phyloP scores from a whole-genome alignment of 2,113 vertebrate genomes.

The Empidonax traillii region DNA sequence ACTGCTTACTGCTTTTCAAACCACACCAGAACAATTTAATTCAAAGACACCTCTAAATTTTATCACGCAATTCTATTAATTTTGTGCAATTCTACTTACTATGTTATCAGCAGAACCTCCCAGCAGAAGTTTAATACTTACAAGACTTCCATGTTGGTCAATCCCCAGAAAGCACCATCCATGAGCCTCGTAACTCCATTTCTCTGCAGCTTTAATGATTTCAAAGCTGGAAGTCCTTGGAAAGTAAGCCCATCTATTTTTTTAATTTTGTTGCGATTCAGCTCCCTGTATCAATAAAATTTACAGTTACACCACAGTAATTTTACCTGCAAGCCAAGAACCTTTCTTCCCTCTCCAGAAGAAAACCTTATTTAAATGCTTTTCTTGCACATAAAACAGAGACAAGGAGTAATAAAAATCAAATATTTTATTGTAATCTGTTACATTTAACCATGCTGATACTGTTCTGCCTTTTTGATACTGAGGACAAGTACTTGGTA shows the following conservation, averaged over 20 bases:
- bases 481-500: background rate
- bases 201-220: conserved; percentile 89
- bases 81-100: background rate
- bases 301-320: background rate
- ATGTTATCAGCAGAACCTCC: background rate
- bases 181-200: conserved; percentile 88
- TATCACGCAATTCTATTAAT: background rate
- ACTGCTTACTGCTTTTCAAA: background rate
- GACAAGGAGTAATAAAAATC: background rate
- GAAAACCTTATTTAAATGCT: background rate
- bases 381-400: background rate
- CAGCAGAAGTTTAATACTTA: conserved; percentile 70
- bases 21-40: background rate
- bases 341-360: background rate
- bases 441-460: background rate
- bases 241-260: conserved; percentile 91
- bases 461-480: background rate
- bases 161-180: conserved; percentile 97
- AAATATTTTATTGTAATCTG: background rate
- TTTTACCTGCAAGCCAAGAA: background rate
- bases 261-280: conserved; percentile 92
- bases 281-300: conserved; percentile 77
- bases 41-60: background rate
- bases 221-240: conserved; percentile 88
- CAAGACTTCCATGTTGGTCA: conserved; percentile 93